Evolutionary conservation across 2,797 vertebrate genomes (phyloP).

Genomic region (Gorsachius magnificus): DNA sequence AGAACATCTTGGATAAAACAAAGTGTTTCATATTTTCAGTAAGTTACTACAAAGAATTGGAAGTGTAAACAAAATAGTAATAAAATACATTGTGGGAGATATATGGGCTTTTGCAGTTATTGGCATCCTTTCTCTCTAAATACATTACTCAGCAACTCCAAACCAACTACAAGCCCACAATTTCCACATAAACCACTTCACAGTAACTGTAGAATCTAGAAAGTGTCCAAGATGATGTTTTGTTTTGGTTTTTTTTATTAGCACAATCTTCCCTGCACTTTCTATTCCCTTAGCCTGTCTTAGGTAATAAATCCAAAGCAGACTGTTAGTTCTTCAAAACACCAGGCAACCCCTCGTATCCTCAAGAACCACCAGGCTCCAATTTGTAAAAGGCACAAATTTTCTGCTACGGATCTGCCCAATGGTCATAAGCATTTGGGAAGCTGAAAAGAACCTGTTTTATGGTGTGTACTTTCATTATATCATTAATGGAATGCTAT

Average conservation of each 20-base stretch:
- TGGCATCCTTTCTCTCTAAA: neutral
- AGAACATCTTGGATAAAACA: neutral
- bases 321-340: neutral
- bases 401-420: neutral
- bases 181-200: neutral
- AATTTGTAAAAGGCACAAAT: neutral
- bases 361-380: neutral
- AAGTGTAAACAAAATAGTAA: neutral
- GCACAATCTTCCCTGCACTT: neutral
- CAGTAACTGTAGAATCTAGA: neutral
- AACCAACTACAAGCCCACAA: fast-evolving
- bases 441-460: neutral
- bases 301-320: neutral
- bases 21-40: neutral
- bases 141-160: neutral
- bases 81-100: neutral
- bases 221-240: neutral
- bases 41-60: neutral
- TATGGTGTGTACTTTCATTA: neutral
- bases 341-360: neutral
- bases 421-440: neutral
- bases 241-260: neutral
- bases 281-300: neutral
- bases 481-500: neutral
- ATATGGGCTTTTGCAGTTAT: neutral